A percentile compares a stretch with the other conserved stretches of the same genome.
These are phyloP conservation scores for Sebastes glaucus DNA, from an alignment of 2,797 vertebrate genomes.

Conservation along the genomic window DNA sequence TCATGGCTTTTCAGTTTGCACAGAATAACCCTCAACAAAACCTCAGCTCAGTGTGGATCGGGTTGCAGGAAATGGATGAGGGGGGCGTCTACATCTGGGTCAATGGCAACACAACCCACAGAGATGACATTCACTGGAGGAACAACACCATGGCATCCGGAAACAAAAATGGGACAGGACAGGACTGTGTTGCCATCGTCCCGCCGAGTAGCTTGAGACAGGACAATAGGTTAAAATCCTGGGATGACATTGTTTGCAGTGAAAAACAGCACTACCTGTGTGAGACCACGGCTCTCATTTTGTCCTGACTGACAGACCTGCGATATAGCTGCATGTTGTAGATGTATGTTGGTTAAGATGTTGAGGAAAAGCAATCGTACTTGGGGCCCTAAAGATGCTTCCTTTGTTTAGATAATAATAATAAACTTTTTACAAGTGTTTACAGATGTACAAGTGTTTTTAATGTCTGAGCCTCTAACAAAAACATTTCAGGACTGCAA, in stretches of 20 bases:
- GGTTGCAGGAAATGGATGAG: conserved; percentile 19
- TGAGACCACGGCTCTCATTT: neutral
- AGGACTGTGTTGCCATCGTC: conserved; percentile 25
- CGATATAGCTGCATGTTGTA: too few relatives aligned
- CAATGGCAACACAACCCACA: neutral
- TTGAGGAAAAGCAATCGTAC: too few relatives aligned
- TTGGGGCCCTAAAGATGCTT: too few relatives aligned
- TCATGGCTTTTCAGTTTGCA: neutral
- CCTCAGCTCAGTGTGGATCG: conserved; percentile 7
- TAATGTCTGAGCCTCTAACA: too few relatives aligned
- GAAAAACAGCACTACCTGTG: conserved; percentile 2
- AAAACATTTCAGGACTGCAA: too few relatives aligned
- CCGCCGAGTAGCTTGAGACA: fast-evolving
- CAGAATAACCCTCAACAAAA: neutral
- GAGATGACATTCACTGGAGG: neutral
- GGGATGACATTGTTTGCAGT: conserved; percentile 1
- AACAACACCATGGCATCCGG: conserved; percentile 3
- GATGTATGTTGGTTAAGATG: too few relatives aligned
- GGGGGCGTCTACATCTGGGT: neutral
- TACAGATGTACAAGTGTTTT: too few relatives aligned
- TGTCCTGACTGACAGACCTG: neutral
- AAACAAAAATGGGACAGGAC: neutral
- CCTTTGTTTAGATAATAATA: too few relatives aligned
- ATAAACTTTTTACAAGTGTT: too few relatives aligned
- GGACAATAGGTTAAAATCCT: conserved; percentile 1